phyloP scores from a whole-genome alignment of 2,888 invertebrate genomes.

The Chaitophorus viminalis region DNA sequence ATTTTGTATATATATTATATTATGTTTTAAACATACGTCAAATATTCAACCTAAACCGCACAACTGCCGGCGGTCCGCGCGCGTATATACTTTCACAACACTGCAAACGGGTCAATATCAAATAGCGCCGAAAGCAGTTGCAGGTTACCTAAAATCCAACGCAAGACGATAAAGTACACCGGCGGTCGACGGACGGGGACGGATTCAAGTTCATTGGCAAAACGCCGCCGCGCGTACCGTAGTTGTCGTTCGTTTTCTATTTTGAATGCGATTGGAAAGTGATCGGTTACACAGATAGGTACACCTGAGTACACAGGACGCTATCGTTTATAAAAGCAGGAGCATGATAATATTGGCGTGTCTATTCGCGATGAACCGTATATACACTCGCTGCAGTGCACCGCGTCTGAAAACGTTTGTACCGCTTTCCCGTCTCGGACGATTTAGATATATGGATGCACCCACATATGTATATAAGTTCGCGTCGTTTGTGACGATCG shows the following conservation, averaged over 20 bases:
- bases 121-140: constrained; percentile 15
- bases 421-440: constrained; percentile 16
- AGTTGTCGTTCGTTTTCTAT: constrained; percentile 30
- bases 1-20: neutral
- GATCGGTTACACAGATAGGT: constrained; percentile 13
- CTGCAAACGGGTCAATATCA: constrained; percentile 54
- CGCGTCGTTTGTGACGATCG: neutral
- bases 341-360: neutral
- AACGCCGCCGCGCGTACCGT: constrained; percentile 46
- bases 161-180: constrained; percentile 8
- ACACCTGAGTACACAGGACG: neutral
- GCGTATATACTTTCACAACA: constrained; percentile 55
- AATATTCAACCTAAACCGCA: neutral
- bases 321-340: neutral
- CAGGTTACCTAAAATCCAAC: neutral
- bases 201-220: constrained; percentile 61
- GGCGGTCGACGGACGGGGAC: constrained; percentile 1
- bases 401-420: neutral
- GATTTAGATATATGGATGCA: no score
- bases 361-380: neutral
- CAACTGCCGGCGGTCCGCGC: neutral
- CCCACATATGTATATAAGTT: neutral
- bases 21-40: neutral
- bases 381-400: neutral
- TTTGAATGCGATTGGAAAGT: constrained; percentile 47